Percentiles rank a stretch among this genome's conserved stretches.
Evolutionary conservation across 1,140 invertebrate genomes (phyloP).

Genomic region (Brachionus rotundiformis): DNA sequence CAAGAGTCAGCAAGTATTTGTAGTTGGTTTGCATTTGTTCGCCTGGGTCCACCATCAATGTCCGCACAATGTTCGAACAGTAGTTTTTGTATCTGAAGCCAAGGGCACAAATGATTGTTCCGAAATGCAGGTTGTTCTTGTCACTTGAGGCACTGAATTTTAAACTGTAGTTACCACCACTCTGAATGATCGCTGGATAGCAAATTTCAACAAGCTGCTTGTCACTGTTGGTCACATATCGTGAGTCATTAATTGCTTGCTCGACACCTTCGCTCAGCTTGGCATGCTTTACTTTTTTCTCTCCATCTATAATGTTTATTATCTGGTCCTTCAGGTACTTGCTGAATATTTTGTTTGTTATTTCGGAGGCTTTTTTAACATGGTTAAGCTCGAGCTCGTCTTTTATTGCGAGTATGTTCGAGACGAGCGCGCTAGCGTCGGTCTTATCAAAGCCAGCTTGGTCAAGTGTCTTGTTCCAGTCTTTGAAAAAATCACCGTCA

Average conservation of each 20-base stretch:
- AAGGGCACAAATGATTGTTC: slow-evolving; percentile 89
- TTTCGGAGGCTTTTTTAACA: slow-evolving; percentile 89
- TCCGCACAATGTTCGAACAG: slow-evolving; percentile 96
- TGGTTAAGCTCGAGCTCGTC: slow-evolving; percentile 87
- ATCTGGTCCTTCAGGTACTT: slow-evolving; percentile 96
- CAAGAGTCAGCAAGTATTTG: slow-evolving; percentile 84
- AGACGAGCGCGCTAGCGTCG: slow-evolving; percentile 82
- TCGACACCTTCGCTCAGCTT: slow-evolving; percentile 94
- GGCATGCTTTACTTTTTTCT: slow-evolving; percentile 82
- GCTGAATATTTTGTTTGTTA: slow-evolving; percentile 89
- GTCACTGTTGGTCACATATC: slow-evolving; percentile 85
- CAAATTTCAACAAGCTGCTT: slow-evolving; percentile 87
- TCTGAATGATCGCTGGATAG: slow-evolving; percentile 97
- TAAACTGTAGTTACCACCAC: slow-evolving; percentile 90
- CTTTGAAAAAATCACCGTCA: slow-evolving; percentile 43
- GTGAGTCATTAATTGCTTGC: slow-evolving; percentile 76
- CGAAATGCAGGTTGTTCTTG: slow-evolving; percentile 91
- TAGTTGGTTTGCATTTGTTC: slow-evolving; percentile 78
- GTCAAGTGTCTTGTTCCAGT: slow-evolving; percentile 49
- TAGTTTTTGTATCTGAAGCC: slow-evolving; percentile 94
- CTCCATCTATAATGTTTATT: slow-evolving; percentile 96
- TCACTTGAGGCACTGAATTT: slow-evolving; percentile 93
- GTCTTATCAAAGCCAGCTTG: slow-evolving; percentile 22
- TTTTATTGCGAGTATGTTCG: slow-evolving; percentile 87
- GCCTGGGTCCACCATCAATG: slow-evolving; percentile 92